Evolutionary conservation across 1,140 invertebrate genomes (phyloP), one percentile per base, ranked within the genome.

Genomic region (Ostrea denselamellosa): DNA sequence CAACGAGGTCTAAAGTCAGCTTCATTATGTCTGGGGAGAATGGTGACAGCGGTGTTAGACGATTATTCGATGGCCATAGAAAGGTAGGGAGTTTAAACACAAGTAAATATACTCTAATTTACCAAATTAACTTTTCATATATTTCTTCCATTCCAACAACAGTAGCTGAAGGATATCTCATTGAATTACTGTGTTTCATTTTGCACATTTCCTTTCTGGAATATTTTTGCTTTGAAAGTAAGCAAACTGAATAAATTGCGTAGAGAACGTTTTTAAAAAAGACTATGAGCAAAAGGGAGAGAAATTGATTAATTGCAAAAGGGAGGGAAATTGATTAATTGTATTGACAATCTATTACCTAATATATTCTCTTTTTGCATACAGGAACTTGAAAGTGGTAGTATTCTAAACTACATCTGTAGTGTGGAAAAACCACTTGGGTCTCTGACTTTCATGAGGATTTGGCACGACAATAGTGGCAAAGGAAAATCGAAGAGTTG

Each of bases 391-490:
- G 88, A 84, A 19, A 89, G 88, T n/a, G 93, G 94, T 4, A 93
- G 92, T 81, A 94, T 95, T 71, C 90, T 92, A 86, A 95, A 95
- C 90, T 95, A 91, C 89, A 91, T 95, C 7, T 86, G 94, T 85
- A 93, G 93, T 77, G 92, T 93, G 12, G 94, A 95, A 77, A 44
- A 88, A 0, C 85, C 85, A 25, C 90, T 95, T 2, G 94, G 94
- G 0, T 88, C 92, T 17, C 87, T 94, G 22, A 90, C 91, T 10
- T 94, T 92, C 85, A 89, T 94, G 14, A 87, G 93, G 54, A 90
- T 94, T 14, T 95, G 94, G 94, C 94, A 95, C 87, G 94, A 95
- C 88, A 94, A 93, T 83, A 91, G 92, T 4, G 94, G 94, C 10
- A 89, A 90, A 85, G 93, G 93, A 0, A 88, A 90, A 44, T 68